Evolutionary conservation across 2,888 invertebrate species (phyloP).

Genomic region (Acanthacorydalis orientalis): DNA sequence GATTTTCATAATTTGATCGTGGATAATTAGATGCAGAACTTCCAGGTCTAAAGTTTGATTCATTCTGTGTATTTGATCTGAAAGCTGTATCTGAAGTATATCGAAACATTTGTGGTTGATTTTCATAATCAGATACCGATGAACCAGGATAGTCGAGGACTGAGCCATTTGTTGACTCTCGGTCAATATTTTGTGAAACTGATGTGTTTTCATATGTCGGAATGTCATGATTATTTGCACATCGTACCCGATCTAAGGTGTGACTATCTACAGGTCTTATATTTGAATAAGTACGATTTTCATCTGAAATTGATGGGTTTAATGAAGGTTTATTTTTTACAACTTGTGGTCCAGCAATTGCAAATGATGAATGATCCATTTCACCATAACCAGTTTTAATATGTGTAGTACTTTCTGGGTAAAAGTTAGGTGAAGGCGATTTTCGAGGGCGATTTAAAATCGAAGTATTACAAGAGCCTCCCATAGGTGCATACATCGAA

Average conservation of each 20-base stretch:
- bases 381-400: too few species aligned
- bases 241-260: too few species aligned
- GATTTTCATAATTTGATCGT: conserved; percentile 1
- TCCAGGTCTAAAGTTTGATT: not conserved
- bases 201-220: conserved; percentile 4
- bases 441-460: not conserved
- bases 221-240: not conserved
- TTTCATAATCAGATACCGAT: conserved; percentile 4
- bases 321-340: too few species aligned
- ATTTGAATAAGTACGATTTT: too few species aligned
- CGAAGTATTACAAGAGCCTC: not conserved
- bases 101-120: not conserved
- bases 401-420: too few species aligned
- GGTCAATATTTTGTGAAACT: not conserved
- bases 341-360: too few species aligned
- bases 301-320: too few species aligned
- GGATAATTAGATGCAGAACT: conserved; percentile 5
- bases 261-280: too few species aligned
- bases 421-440: not conserved
- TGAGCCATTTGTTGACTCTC: not conserved
- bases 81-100: not conserved
- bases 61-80: not conserved
- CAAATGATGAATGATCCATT: too few species aligned
- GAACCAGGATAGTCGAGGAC: conserved; percentile 4
- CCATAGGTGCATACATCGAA: conserved; percentile 2